phyloP scores from a whole-genome alignment of 1,140 invertebrate genomes.

The Galendromus occidentalis region DNA sequence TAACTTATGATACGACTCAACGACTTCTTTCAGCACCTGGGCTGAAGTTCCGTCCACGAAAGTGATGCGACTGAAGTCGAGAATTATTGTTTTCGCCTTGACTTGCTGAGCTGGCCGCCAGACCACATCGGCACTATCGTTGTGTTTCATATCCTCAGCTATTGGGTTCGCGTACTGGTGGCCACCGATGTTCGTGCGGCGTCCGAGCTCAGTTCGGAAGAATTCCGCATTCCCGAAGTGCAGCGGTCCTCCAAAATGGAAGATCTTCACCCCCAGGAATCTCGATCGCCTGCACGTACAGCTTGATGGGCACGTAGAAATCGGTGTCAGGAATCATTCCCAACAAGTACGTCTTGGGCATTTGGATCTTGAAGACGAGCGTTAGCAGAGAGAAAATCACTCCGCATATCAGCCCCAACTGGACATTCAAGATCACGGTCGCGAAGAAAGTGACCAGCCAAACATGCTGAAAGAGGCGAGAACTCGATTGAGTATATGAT shows the following conservation, averaged over 20 bases:
- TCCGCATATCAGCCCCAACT: constrained; percentile 30
- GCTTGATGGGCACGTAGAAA: constrained; percentile 18
- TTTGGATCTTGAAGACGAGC: constrained; percentile 26
- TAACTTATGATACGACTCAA: constrained; percentile 16
- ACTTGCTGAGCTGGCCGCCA: constrained; percentile 18
- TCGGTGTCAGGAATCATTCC: constrained; percentile 17
- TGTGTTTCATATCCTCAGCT: not conserved
- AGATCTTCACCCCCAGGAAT: constrained; percentile 29
- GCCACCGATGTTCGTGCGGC: constrained; percentile 26
- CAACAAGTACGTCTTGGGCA: constrained; percentile 17
- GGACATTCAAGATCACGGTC: constrained; percentile 32
- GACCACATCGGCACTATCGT: not conserved
- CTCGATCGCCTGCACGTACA: constrained; percentile 21
- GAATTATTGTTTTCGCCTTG: constrained; percentile 15
- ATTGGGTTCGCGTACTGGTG: constrained; percentile 27
- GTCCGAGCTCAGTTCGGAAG: constrained; percentile 23
- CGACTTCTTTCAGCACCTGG: constrained; percentile 11
- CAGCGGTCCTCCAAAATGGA: constrained; percentile 29
- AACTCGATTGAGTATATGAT: too few species aligned
- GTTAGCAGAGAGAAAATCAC: constrained; percentile 32
- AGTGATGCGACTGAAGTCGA: not conserved
- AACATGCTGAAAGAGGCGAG: constrained; percentile 26
- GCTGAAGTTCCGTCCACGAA: not conserved
- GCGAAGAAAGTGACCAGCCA: constrained; percentile 32
- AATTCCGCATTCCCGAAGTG: constrained; percentile 33